Evolutionary conservation across 2,113 vertebrate genomes (phyloP), one percentile per base, ranked within the genome.

Genomic region (Pelusios castaneus): DNA sequence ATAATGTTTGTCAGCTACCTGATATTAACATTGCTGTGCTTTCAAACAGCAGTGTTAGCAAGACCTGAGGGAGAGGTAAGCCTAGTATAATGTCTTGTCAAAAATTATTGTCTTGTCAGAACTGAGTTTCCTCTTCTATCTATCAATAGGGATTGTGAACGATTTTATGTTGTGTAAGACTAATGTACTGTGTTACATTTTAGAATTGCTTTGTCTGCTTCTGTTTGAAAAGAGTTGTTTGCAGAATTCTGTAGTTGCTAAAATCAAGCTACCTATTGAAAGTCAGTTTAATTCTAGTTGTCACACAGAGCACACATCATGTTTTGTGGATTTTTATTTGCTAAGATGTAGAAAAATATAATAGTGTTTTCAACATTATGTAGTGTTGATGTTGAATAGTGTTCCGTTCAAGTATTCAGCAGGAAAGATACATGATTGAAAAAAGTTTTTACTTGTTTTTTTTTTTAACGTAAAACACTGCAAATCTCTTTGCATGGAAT

Each of bases 21-120:
- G 97, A 97, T 98, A 95, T 97, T 98, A 97, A 96, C 92, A 96
- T 97, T 99, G 93, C 95, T 99, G 97, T 99, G 98, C 98, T 98
- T 98, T 96, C 98, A 99, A 80, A 97, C 98, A 97, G 97, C 98
- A 96, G 92, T 97, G 91, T 95, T 98, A 98, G 99, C 98, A 95
- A 98, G 98, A 98, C 98, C 98, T 96, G 98, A 97, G 97, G 97
- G 97, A 96, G 98, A 99, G 99, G 99, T 99, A 99, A 98, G 98
- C 96, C 89, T 97, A 95, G 85, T 84, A 85, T 87, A 91, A 92
- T 80, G 86, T 95, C 97, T 97, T 95, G 93, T 97, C 96, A 94
- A 91, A 96, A 97, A 89, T 88, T 93, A n/a, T 85, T 10, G 27
- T 91, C 93, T 92, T 89, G 84, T 94, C 95, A 92, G 92, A 86